Evolutionary conservation across 2,888 invertebrate species (phyloP).

Genomic region (Aricia artaxerxes): DNA sequence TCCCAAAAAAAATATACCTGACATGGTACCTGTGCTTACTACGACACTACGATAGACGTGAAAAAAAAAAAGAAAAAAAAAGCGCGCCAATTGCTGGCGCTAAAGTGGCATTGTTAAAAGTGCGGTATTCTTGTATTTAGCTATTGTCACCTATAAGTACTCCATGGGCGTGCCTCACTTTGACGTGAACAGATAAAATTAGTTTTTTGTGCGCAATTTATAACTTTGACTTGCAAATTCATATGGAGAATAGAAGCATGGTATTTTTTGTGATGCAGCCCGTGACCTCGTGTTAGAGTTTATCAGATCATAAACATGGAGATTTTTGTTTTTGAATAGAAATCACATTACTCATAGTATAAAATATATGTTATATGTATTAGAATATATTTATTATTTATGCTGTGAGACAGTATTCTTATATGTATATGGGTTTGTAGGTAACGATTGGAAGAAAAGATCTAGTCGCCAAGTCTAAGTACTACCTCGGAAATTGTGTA

Average conservation of each 20-base stretch:
- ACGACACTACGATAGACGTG: conserved; percentile 20
- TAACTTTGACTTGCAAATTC: conserved; percentile 17
- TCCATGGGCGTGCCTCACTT: conserved; percentile 19
- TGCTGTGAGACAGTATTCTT: no score
- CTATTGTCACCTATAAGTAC: neutral
- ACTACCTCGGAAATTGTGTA: no score
- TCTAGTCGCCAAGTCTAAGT: no score
- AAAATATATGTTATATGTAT: no score
- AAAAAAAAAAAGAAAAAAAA: conserved; percentile 21
- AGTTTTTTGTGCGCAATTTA: conserved; percentile 7
- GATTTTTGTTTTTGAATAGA: no score
- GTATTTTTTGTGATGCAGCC: neutral
- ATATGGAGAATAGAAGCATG: neutral
- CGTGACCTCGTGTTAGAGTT: neutral
- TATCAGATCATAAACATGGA: neutral
- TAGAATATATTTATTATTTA: no score
- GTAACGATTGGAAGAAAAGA: no score
- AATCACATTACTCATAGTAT: no score
- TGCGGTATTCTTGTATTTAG: conserved; percentile 6
- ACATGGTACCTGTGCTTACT: conserved; percentile 24
- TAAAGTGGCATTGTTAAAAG: conserved; percentile 11
- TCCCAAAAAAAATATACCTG: conserved; percentile 26
- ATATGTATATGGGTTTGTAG: no score
- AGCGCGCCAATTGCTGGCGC: conserved; percentile 14
- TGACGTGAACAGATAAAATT: conserved; percentile 12